Percentiles rank a stretch among this genome's conserved stretches.
These are phyloP conservation scores for Monochamus saltuarius DNA, from an alignment of 1,140 invertebrate species.

Conservation along the genomic window DNA sequence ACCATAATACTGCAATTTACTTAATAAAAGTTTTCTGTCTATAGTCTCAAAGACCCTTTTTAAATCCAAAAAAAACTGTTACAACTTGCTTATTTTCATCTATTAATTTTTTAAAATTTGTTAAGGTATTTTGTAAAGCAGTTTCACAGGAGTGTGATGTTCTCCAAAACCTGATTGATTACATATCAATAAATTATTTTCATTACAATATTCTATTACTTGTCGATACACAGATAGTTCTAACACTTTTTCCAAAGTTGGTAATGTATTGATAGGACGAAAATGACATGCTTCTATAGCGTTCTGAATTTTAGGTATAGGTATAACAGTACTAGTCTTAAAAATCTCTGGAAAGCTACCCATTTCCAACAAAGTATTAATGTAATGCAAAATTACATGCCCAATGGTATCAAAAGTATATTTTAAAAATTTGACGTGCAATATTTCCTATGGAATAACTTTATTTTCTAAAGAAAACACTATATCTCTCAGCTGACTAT, in stretches of 20 bases:
- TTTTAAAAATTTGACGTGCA: slow-evolving; percentile 4
- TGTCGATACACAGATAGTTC: slow-evolving; percentile 2
- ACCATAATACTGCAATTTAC: too few relatives aligned
- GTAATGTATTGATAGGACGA: slow-evolving; percentile 4
- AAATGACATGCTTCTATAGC: too few relatives aligned
- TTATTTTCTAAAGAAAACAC: slow-evolving; percentile 6
- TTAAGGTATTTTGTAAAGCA: too few relatives aligned
- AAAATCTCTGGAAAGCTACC: neutral
- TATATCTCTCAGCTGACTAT: neutral
- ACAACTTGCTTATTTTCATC: too few relatives aligned
- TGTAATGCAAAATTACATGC: slow-evolving; percentile 7
- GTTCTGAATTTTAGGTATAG: too few relatives aligned
- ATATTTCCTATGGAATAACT: slow-evolving; percentile 3
- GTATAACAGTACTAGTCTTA: too few relatives aligned
- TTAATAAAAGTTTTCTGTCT: too few relatives aligned
- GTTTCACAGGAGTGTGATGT: too few relatives aligned
- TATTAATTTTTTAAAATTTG: too few relatives aligned
- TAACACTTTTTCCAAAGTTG: slow-evolving; percentile 1
- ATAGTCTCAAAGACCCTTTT: too few relatives aligned
- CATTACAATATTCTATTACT: slow-evolving; percentile 2
- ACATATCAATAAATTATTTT: neutral
- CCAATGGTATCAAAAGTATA: neutral
- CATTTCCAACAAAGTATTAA: slow-evolving; percentile 2
- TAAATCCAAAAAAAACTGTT: too few relatives aligned
- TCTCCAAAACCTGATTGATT: neutral